Evolutionary conservation across 1,140 invertebrate species (phyloP), one percentile per base, ranked within the genome.

Genomic region (Drosophila repletoides): DNA sequence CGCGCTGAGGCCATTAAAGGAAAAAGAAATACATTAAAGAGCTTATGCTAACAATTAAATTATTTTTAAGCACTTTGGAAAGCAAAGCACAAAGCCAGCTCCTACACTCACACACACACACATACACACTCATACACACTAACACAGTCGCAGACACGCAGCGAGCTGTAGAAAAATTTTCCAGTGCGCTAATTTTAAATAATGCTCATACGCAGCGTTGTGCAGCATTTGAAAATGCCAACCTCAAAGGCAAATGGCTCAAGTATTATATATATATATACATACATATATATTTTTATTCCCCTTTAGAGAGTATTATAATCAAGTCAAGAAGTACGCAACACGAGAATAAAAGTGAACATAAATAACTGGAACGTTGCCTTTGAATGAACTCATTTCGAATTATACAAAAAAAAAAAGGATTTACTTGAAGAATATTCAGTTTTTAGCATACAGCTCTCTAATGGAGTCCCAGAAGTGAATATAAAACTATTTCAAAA

Each of bases 31-130:
- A 40, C 65, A 77, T 83, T 83, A 83, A 83, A 84, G 73, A 74
- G 79, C 79, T 83, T 79, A 77, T 58, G 79, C 70, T 17, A 84
- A 84, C 79, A 83, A 83, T 83, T 83, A 77, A 83, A 83, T 84
- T 84, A 83, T 71, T 84, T 79, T 71, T 66, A 84, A 84, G 77
- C 71, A 65, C 59, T 21, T 29, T 46, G 65, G 49, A 53, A 63
- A 49, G 36, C 34, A 66, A 48, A 55, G 59, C 28, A 56, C 60
- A 67, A 65, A 72, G 49, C 49, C 53, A 43, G 46, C 53, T 65
- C 14, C 58, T 21, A 45, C 33, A 61, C 61, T 38, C 28, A 34
- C 48, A 29, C 34, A 45, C 40, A 41, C 43, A 12, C 40, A 12
- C 12, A 58, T 22, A 29, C 41, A 5, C 24, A 15, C 17, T 2